These are phyloP conservation scores for Asbolus verrucosus DNA, from an alignment of 1,140 invertebrate species.

Conservation along the genomic window DNA sequence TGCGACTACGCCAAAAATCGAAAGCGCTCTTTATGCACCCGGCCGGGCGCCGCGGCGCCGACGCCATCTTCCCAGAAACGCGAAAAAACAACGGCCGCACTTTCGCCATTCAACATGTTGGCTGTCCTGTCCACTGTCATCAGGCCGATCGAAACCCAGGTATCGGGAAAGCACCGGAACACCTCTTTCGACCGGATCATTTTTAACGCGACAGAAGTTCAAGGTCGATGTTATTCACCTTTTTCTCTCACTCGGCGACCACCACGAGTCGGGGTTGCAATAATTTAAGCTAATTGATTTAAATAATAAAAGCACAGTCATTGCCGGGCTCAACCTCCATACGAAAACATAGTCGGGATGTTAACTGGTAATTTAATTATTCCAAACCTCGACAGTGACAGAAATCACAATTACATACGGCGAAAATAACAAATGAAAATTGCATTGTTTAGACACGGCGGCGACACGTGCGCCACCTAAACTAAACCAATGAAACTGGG, in stretches of 20 bases:
- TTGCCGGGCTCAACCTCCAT: not conserved
- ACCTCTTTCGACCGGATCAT: no score
- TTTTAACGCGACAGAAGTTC: constrained; percentile 1
- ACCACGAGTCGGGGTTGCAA: not conserved
- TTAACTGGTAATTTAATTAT: constrained; percentile 21
- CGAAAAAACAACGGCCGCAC: not conserved
- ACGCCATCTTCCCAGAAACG: constrained; percentile 4
- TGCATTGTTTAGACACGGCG: not conserved
- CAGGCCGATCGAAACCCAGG: no score
- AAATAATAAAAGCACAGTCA: constrained; percentile 22
- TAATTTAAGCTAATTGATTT: constrained; percentile 29
- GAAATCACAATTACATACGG: constrained; percentile 33
- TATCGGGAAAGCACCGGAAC: no score
- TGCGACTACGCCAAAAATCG: constrained; percentile 19
- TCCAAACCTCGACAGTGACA: not conserved
- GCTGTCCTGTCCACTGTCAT: no score
- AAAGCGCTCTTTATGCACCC: constrained; percentile 41
- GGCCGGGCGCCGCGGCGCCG: constrained; percentile 15
- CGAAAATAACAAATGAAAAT: constrained; percentile 34
- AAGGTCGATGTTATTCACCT: constrained; percentile 1
- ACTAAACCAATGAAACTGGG: constrained; percentile 25
- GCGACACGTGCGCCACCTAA: constrained; percentile 24
- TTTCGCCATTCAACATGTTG: no score
- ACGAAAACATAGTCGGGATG: constrained; percentile 6
- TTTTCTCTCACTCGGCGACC: not conserved